Evolutionary conservation across 1,140 invertebrate genomes (phyloP), one percentile per base, ranked within the genome.

Genomic region (Acromyrmex charruanus): DNA sequence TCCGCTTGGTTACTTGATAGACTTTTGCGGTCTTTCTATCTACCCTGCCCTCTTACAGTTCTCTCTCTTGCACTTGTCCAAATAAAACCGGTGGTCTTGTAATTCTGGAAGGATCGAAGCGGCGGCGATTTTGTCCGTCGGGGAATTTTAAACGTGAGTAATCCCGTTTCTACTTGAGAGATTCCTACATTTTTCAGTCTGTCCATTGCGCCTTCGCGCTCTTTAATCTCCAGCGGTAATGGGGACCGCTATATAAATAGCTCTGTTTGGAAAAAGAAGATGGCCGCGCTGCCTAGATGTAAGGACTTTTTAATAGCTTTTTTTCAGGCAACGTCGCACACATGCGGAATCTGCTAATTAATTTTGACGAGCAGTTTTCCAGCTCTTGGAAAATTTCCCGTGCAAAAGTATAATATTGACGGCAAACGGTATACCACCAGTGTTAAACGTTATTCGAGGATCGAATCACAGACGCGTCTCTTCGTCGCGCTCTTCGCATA

Each of bases 101-200:
- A 84, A 84, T 61, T 31, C 68, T 21, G 80, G 1, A 31, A 21
- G 39, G 55, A 71, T 84, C 80, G 80, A 74, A 84, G 65, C 2
- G 5, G n/a, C 55, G 65, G n/a, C 79, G 69, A 84, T 63, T 63
- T 74, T 49, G 69, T 74, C 55, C 80, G 80, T 63, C 28, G 69
- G 44, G 69, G 80, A 84, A 84, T 84, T 84, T 84, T 84, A 84
- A 75, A 61, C 69, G 80, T 25, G 69, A 84, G 58, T 75, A 84
- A 84, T 75, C 39, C 39, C 25, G 80, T 84, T 61, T 74, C 58
- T 84, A 61, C 80, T 84, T 63, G 80, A 74, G 80, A 71, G 69
- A 84, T 84, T 75, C 69, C 69, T 35, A 49, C 69, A 84, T 84
- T 84, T 84, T 84, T 84, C 80, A 84, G 55, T 14, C 69, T 82